phyloP scores from a whole-genome alignment of 2,797 vertebrate genomes.

The Urophycis tenuis region DNA sequence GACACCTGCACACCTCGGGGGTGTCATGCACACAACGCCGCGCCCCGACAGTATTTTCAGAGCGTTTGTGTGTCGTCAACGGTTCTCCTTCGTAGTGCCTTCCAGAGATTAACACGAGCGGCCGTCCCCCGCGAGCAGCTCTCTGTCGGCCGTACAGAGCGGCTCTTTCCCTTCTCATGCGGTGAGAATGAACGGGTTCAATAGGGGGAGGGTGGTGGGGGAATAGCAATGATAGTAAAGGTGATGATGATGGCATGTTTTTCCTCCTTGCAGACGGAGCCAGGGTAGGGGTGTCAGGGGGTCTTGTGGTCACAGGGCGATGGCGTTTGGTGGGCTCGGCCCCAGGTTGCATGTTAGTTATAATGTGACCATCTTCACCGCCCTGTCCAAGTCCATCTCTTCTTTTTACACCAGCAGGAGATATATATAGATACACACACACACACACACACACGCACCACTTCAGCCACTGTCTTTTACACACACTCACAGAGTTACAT shows the following conservation, averaged over 20 bases:
- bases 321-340: constrained; percentile 20
- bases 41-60: constrained; percentile 26
- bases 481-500: neutral
- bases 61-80: constrained; percentile 29
- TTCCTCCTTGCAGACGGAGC: neutral
- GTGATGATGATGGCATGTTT: no score
- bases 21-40: constrained; percentile 34
- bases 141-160: neutral
- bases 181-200: neutral
- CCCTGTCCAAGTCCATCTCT: constrained; percentile 3
- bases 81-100: constrained; percentile 59
- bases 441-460: neutral
- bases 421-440: neutral
- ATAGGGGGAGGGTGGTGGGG: neutral
- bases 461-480: neutral
- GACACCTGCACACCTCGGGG: neutral
- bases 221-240: no score
- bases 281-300: neutral
- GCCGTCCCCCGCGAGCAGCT: neutral
- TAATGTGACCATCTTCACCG: constrained; percentile 17
- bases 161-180: neutral
- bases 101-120: constrained; percentile 37
- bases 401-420: constrained; percentile 5
- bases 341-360: constrained; percentile 7
- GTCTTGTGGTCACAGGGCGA: neutral